Conservation (phyloP, 2,797 vertebrate species). For the Hephaestus fuliginosus region DNA sequence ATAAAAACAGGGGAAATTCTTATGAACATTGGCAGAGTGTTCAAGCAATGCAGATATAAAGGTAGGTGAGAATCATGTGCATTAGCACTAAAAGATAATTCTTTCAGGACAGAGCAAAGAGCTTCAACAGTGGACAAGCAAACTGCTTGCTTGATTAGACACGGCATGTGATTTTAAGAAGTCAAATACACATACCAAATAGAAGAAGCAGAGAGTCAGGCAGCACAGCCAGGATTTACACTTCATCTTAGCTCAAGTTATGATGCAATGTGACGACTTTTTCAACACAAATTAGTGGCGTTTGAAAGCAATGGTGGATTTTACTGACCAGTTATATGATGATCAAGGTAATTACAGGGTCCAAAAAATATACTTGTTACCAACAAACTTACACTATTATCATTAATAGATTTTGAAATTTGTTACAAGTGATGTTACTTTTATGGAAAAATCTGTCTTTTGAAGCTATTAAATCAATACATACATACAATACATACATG, state of each 20-base stretch:
- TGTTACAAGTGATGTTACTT: neutral
- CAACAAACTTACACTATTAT: neutral
- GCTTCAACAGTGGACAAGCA: neutral
- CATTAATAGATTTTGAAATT: neutral
- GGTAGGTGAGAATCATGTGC: neutral
- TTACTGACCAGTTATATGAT: conserved; percentile 2
- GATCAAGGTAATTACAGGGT: neutral
- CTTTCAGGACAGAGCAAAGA: neutral
- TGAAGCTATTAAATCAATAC: neutral
- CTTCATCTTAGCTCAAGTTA: neutral
- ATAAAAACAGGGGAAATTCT: neutral
- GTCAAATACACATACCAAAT: neutral
- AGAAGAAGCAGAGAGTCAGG: conserved; percentile 14
- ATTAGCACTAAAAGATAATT: neutral
- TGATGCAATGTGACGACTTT: neutral
- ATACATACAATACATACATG: conserved; percentile 11
- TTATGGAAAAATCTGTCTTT: neutral
- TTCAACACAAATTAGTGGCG: neutral
- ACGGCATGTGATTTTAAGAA: conserved; percentile 3
- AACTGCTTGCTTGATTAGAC: neutral
- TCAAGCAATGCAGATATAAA: conserved; percentile 15
- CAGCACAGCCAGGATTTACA: neutral
- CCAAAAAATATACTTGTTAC: neutral
- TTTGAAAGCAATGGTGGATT: neutral
- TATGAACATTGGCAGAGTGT: neutral